These are phyloP conservation scores for Schizaphis graminum DNA, from an alignment of 2,888 invertebrate genomes.

Conservation along the genomic window DNA sequence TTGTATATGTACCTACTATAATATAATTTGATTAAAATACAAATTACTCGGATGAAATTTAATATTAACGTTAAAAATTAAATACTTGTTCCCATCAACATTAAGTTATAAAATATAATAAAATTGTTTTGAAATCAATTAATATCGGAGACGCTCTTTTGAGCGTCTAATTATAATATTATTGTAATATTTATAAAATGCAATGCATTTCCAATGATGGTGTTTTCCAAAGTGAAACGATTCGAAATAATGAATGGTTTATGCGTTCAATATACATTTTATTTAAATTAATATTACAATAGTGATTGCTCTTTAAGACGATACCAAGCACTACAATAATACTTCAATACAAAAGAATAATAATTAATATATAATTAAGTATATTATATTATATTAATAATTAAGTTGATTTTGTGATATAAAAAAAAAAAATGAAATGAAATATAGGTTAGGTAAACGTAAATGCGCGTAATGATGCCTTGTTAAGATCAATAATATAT, in stretches of 20 bases:
- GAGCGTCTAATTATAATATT: neutral
- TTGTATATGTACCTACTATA: neutral
- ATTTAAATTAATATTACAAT: neutral
- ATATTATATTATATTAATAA: too few species aligned
- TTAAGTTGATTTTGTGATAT: neutral
- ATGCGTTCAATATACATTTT: neutral
- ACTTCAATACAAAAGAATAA: neutral
- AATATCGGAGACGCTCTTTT: neutral
- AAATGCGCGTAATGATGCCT: neutral
- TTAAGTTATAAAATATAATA: neutral
- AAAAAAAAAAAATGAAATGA: neutral
- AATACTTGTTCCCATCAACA: neutral
- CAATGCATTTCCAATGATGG: neutral
- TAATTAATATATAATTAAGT: too few species aligned
- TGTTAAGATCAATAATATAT: neutral
- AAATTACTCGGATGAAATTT: neutral
- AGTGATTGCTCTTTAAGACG: neutral
- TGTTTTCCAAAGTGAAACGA: neutral
- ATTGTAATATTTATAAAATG: neutral
- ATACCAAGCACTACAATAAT: neutral
- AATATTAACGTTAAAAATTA: neutral
- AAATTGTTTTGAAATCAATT: neutral
- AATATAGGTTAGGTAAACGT: neutral
- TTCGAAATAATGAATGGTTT: neutral
- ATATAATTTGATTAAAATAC: conserved; percentile 2